Evolutionary conservation across 2,113 vertebrate genomes (phyloP).

Genomic region (Lepidothrix coronata): DNA sequence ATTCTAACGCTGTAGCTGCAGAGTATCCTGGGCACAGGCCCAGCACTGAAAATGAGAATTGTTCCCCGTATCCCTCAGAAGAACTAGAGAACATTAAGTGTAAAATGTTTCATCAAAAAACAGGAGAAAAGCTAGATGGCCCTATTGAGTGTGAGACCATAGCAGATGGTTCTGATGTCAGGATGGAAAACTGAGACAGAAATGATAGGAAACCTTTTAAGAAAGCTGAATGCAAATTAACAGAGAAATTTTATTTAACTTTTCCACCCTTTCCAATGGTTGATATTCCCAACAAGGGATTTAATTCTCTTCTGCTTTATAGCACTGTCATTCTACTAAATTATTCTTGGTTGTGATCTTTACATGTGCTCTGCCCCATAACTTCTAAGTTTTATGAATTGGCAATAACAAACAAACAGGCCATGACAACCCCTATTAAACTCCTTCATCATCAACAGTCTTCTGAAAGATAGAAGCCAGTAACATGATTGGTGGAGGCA

Average conservation of each 20-base stretch:
- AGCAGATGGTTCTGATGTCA: not conserved
- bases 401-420: not conserved
- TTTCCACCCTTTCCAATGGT: not conserved
- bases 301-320: not conserved
- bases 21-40: constrained; percentile 19
- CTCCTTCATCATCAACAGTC: not conserved
- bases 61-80: not conserved
- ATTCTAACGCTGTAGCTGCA: not conserved
- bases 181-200: not conserved
- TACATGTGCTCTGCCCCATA: not conserved
- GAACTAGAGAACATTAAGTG: not conserved
- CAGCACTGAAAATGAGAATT: constrained; percentile 33
- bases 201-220: not conserved
- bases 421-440: not conserved
- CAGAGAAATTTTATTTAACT: not conserved
- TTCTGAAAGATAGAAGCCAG: not conserved
- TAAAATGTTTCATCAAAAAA: constrained; percentile 30
- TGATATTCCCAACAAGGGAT: not conserved
- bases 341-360: not conserved
- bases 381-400: not conserved
- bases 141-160: not conserved
- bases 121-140: constrained; percentile 9
- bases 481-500: not conserved
- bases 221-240: not conserved
- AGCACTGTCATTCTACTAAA: not conserved